These are phyloP conservation scores for Neotoxoptera formosana DNA, from an alignment of 1,140 invertebrate species.

Conservation along the genomic window DNA sequence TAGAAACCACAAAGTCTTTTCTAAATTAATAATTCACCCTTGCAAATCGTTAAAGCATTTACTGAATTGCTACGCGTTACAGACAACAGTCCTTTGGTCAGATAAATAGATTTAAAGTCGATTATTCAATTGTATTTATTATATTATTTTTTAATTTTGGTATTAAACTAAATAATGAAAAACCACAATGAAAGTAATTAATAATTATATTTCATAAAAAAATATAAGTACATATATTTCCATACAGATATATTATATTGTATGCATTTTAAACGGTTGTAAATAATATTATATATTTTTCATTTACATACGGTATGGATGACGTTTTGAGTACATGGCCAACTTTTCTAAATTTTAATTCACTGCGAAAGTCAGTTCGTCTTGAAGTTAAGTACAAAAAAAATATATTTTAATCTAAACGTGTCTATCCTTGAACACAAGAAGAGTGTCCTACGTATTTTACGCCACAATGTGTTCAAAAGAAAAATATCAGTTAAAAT, in stretches of 20 bases:
- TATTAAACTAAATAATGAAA: too few relatives aligned
- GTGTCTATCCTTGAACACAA: fast-evolving
- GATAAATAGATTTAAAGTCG: background rate
- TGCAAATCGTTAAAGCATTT: background rate
- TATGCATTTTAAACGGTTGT: background rate
- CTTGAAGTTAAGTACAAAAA: background rate
- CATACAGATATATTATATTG: too few relatives aligned
- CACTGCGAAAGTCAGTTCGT: background rate
- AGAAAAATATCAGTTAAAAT: background rate
- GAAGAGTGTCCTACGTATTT: background rate
- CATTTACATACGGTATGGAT: background rate
- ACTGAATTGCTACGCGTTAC: background rate
- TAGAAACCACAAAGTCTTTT: background rate
- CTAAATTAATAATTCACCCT: background rate
- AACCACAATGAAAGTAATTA: too few relatives aligned
- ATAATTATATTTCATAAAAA: too few relatives aligned
- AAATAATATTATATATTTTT: background rate
- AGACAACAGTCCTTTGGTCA: background rate
- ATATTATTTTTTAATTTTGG: too few relatives aligned
- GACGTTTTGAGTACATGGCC: background rate
- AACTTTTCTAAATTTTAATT: background rate
- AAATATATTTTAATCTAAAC: background rate
- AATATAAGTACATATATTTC: too few relatives aligned
- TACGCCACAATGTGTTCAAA: background rate
- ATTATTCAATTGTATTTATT: background rate